Percentiles rank a stretch among this genome's conserved stretches.
Conservation (phyloP, 1,140 invertebrate species). For the Hycleus phaleratus region DNA sequence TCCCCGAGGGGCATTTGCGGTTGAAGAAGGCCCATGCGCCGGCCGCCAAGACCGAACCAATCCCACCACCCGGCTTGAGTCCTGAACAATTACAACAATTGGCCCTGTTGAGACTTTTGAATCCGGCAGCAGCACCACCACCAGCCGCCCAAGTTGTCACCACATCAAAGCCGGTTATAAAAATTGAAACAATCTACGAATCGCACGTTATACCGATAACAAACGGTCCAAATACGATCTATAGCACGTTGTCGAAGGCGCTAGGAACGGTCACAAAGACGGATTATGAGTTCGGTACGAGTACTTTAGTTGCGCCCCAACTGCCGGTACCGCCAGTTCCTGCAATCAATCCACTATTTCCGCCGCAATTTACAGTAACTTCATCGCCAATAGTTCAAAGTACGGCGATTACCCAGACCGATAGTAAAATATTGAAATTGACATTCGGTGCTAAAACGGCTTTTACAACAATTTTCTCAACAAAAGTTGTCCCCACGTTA, state of each 20-base stretch:
- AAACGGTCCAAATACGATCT: conserved; percentile 62
- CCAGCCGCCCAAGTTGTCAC: conserved; percentile 60
- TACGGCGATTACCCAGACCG: conserved; percentile 69
- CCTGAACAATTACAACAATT: conserved; percentile 69
- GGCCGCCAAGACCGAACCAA: conserved; percentile 40
- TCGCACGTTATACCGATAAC: conserved; percentile 72
- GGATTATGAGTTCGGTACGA: conserved; percentile 66
- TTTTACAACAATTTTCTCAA: conserved; percentile 77
- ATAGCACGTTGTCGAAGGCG: conserved; percentile 60
- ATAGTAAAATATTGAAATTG: conserved; percentile 73
- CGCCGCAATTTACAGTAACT: conserved; percentile 65
- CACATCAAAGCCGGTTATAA: conserved; percentile 65
- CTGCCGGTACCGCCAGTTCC: conserved; percentile 41
- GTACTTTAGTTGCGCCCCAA: conserved; percentile 54
- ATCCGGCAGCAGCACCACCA: conserved; percentile 52
- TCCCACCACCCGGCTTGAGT: conserved; percentile 46
- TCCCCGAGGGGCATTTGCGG: conserved; percentile 48
- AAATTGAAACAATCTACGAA: conserved; percentile 70
- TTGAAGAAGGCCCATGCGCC: conserved; percentile 52
- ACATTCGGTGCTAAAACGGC: conserved; percentile 84
- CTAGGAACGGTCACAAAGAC: conserved; percentile 62
- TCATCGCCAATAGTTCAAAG: conserved; percentile 74
- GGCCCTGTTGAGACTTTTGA: conserved; percentile 60
- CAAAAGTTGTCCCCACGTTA: conserved; percentile 74
- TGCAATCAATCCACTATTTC: conserved; percentile 46